phyloP scores from a whole-genome alignment of 37 sponge, comb jelly and placozoan genomes.

The Geodia barretti region DNA sequence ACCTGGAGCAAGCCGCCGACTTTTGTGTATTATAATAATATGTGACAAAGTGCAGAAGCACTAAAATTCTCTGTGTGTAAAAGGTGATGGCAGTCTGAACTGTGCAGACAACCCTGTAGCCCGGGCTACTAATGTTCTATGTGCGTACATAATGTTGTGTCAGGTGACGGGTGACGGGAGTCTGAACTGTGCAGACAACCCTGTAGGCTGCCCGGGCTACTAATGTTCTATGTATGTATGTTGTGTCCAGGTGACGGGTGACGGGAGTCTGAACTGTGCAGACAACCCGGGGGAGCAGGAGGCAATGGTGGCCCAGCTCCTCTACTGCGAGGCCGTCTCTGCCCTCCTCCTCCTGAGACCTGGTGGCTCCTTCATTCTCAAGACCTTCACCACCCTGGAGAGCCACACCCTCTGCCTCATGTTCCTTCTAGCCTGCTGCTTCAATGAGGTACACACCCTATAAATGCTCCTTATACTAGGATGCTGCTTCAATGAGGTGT shows the following conservation, averaged over 20 bases:
- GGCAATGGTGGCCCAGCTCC: conserved; percentile 68
- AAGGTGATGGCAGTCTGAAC: conserved; percentile 88
- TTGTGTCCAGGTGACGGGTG: conserved; percentile 78
- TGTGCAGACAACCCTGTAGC: conserved; percentile 75
- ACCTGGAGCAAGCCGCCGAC: no score
- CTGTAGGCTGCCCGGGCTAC: no score
- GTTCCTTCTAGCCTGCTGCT: conserved; percentile 86
- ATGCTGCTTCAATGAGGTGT: no score
- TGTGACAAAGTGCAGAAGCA: no score
- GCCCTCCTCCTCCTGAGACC: conserved; percentile 68
- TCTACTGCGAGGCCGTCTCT: conserved; percentile 77
- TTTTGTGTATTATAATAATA: no score
- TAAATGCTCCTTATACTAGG: no score
- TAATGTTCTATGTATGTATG: neutral
- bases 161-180: conserved; percentile 92
- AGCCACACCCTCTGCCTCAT: conserved; percentile 71
- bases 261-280: conserved; percentile 82
- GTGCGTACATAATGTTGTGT: no score
- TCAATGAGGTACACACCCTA: conserved; percentile 77
- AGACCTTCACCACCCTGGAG: conserved; percentile 87
- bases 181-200: conserved; percentile 77
- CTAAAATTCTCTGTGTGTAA: conserved; percentile 44
- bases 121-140: conserved; percentile 75
- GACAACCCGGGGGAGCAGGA: conserved; percentile 87
- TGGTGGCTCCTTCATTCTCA: conserved; percentile 80